phyloP scores from a whole-genome alignment of 92 coral and sea anemone genomes.

The Palythoa heliodiscus region DNA sequence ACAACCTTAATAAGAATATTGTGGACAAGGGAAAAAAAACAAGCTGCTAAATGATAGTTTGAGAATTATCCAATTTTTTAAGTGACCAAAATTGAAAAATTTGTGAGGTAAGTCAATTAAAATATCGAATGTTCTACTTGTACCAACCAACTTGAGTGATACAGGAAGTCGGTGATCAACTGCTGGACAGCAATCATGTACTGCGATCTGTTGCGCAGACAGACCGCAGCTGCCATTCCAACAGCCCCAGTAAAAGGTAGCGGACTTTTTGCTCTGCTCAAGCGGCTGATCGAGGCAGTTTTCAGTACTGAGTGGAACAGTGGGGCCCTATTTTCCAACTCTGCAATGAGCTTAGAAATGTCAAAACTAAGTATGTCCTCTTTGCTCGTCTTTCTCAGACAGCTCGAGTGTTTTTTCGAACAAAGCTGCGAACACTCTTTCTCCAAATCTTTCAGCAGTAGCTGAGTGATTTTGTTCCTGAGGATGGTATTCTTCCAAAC shows the following conservation, averaged over 20 bases:
- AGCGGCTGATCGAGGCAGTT: slow-evolving; percentile 53
- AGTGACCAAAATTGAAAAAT: background rate
- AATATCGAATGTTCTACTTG: slow-evolving; percentile 18
- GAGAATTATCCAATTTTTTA: too few relatives aligned
- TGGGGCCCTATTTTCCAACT: slow-evolving; percentile 63
- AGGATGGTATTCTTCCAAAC: slow-evolving; percentile 6
- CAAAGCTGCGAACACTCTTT: slow-evolving; percentile 9
- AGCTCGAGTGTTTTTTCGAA: background rate
- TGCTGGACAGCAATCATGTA: slow-evolving; percentile 73
- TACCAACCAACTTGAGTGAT: slow-evolving; percentile 79
- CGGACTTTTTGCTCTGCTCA: slow-evolving; percentile 43
- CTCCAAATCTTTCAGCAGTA: background rate
- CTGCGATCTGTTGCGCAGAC: slow-evolving; percentile 59
- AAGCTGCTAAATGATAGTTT: too few relatives aligned
- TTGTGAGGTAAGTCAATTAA: background rate
- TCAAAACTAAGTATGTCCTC: background rate
- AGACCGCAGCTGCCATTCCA: slow-evolving; percentile 84
- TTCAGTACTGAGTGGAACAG: slow-evolving; percentile 54
- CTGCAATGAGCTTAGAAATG: slow-evolving; percentile 11
- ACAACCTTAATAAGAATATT: background rate
- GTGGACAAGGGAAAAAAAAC: too few relatives aligned
- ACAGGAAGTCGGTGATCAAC: slow-evolving; percentile 56
- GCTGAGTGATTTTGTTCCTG: background rate
- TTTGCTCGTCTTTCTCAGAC: slow-evolving; percentile 14
- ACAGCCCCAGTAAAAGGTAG: slow-evolving; percentile 55